Evolutionary conservation across 2,888 invertebrate genomes (phyloP).

Genomic region (Drosophila kanekoi): DNA sequence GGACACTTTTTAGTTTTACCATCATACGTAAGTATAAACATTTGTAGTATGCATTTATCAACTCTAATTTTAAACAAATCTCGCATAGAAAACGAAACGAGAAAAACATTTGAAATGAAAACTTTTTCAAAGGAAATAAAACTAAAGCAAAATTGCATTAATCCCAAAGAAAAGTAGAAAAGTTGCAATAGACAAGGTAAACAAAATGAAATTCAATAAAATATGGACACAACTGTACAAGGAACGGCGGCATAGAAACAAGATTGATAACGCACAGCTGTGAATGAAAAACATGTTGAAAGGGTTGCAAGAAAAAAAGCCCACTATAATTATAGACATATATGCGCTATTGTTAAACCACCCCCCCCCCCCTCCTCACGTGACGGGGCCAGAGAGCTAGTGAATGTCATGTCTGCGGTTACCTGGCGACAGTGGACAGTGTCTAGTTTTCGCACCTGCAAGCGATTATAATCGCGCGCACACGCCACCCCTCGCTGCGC

Average conservation of each 20-base stretch:
- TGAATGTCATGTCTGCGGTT: conserved; percentile 49
- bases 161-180: background rate
- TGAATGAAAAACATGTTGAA: conserved; percentile 3
- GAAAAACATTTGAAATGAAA: background rate
- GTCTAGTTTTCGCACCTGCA: conserved; percentile 65
- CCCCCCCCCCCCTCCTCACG: background rate
- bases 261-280: conserved; percentile 5
- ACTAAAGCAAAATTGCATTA: conserved; percentile 10
- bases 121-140: conserved; percentile 2
- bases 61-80: conserved; percentile 1
- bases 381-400: background rate
- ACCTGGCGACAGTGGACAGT: conserved; percentile 37
- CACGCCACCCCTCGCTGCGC: background rate
- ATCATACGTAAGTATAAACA: too few relatives aligned
- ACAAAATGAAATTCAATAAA: background rate
- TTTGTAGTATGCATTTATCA: background rate
- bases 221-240: background rate
- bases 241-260: background rate
- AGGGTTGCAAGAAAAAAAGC: background rate
- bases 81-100: background rate
- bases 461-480: conserved; percentile 43
- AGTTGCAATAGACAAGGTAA: background rate
- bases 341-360: conserved; percentile 11
- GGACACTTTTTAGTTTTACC: too few relatives aligned
- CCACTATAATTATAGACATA: conserved; percentile 16